phyloP scores from a whole-genome alignment of 2,888 invertebrate species.

The Gastrophysa polygoni region DNA sequence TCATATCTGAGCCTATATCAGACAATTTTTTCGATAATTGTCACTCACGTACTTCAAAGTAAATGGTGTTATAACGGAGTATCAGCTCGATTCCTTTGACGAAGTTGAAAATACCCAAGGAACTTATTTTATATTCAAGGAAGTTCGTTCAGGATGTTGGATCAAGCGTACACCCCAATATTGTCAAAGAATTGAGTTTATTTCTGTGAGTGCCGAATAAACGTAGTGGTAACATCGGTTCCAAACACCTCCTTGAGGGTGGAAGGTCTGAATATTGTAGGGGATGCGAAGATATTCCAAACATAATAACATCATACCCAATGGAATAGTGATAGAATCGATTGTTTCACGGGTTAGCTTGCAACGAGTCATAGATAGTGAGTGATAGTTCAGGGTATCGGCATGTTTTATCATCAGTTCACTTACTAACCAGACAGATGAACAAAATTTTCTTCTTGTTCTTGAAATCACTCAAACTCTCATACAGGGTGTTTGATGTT shows the following conservation, averaged over 20 bases:
- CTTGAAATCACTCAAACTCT: too few relatives aligned
- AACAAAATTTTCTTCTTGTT: too few relatives aligned
- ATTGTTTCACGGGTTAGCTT: too few relatives aligned
- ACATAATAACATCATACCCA: too few relatives aligned
- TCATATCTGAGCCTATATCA: constrained; percentile 16
- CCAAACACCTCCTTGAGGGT: constrained; percentile 13
- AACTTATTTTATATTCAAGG: constrained; percentile 27
- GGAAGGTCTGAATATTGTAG: too few relatives aligned
- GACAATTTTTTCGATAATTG: constrained; percentile 29
- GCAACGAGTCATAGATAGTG: too few relatives aligned
- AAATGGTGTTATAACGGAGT: constrained; percentile 23
- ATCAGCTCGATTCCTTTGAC: constrained; percentile 32
- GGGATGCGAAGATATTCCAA: too few relatives aligned
- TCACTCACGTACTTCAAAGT: constrained; percentile 22
- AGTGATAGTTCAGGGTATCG: too few relatives aligned
- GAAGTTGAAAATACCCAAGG: constrained; percentile 19
- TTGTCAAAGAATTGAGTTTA: constrained; percentile 35
- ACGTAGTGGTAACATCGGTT: constrained; percentile 19
- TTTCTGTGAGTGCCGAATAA: constrained; percentile 19
- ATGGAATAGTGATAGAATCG: too few relatives aligned
- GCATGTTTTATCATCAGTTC: too few relatives aligned
- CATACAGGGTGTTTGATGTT: too few relatives aligned
- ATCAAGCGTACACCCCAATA: constrained; percentile 28
- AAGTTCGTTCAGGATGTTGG: constrained; percentile 15
- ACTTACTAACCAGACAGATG: too few relatives aligned